phyloP scores from a whole-genome alignment of 2,113 vertebrate species.

The Tringa solitaria region DNA sequence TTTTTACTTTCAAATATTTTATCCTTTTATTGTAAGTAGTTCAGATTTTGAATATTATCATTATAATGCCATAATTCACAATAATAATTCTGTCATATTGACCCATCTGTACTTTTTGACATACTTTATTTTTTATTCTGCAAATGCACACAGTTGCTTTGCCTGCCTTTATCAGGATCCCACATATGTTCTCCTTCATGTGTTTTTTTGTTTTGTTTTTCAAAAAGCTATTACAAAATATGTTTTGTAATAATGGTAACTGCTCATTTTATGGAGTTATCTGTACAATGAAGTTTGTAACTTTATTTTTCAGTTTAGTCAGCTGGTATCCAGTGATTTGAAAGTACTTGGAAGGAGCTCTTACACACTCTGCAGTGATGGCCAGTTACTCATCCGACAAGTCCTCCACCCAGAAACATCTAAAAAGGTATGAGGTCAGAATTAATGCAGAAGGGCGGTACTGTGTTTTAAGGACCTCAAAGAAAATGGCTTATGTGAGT shows the following conservation, averaged over 20 bases:
- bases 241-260: not conserved
- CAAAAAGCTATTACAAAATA: too few species aligned
- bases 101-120: not conserved
- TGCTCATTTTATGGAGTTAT: not conserved
- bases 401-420: conserved; percentile 93
- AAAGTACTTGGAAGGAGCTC: conserved; percentile 85
- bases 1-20: not conserved
- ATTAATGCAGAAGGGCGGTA: not conserved
- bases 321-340: conserved; percentile 87
- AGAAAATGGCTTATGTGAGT: not conserved
- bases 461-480: not conserved
- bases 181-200: accelerated
- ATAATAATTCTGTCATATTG: not conserved
- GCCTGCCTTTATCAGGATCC: not conserved
- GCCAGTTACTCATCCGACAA: conserved; percentile 88
- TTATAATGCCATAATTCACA: not conserved
- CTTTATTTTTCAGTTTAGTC: conserved; percentile 81
- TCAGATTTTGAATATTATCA: not conserved
- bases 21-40: not conserved
- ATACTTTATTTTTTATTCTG: not conserved
- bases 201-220: not conserved
- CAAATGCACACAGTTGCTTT: not conserved
- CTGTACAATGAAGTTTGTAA: not conserved
- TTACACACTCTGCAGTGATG: conserved; percentile 88
- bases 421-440: conserved; percentile 83